Evolutionary conservation across 2,888 invertebrate species (phyloP), one percentile per base, ranked within the genome.

Genomic region (Pseudoips prasinana): DNA sequence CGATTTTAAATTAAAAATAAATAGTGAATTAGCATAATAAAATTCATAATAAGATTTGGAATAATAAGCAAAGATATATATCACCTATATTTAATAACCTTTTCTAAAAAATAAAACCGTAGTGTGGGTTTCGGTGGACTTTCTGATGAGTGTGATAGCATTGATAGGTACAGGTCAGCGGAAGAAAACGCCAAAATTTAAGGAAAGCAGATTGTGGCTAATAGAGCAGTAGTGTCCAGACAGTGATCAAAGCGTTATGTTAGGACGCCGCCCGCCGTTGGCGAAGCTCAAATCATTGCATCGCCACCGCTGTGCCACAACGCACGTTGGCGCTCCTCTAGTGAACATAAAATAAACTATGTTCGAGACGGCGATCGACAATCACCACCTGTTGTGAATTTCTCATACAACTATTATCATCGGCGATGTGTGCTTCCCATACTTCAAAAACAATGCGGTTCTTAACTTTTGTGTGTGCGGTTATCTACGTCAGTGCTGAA

Each of bases 211-310:
- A n/a, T n/a, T n/a, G n/a, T 54, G 45, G 46, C 27, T 58, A 76
- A 75, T 83, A 81, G 81, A 82, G 66, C 52, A 72, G 66, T 83
- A 85, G 81, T 78, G 81, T 80, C 73, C 70, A 55, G n/a, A 49
- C 50, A 45, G 44, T 49, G 46, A 53, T 52, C 50, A 60, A 32
- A 42, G 38, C 41, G 48, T 42, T 34, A 42, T 48, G 48, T 43
- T 54, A 48, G 33, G 46, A 39, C 39, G 49, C 29, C 35, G 46
- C 50, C 48, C 57, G 52, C 60, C 5, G 5, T 14, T 14, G 48
- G 51, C 54, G 58, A 39, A 32, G 36, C 41, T 36, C 41, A 33
- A 47, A 62, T 63, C 69, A 74, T 62, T 81, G 61, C 60, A 62
- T 62, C 64, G 70, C 58, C 66, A 69, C 53, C 67, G 59, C 55